A percentile compares a stretch with the other conserved stretches of the same genome.
phyloP scores from a whole-genome alignment of 2,888 invertebrate genomes.

The Trissolcus japonicus region DNA sequence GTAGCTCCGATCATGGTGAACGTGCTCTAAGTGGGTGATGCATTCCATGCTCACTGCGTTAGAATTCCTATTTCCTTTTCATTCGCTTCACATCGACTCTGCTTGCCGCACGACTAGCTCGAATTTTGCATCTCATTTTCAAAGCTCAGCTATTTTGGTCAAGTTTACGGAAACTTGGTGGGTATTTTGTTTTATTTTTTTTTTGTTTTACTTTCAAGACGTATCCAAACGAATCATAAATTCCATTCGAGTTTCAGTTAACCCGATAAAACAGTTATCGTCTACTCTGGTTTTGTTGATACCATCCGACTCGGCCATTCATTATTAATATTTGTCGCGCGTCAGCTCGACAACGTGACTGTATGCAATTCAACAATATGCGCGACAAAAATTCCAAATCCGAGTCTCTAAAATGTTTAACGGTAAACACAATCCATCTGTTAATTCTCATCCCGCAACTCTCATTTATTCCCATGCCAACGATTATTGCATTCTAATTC shows the following conservation, averaged over 20 bases:
- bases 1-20: constrained; percentile 48
- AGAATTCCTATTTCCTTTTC: constrained; percentile 56
- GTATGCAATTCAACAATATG: constrained; percentile 62
- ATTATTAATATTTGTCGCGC: constrained; percentile 67
- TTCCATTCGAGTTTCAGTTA: constrained; percentile 26
- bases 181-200: no score
- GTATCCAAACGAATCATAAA: no score
- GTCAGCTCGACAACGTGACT: constrained; percentile 63
- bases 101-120: not conserved
- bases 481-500: no score
- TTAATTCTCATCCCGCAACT: no score
- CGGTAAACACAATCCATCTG: not conserved
- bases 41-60: constrained; percentile 57
- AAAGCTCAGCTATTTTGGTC: not conserved
- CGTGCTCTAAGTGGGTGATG: constrained; percentile 55
- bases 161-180: no score
- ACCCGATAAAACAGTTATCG: not conserved
- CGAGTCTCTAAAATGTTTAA: constrained; percentile 52
- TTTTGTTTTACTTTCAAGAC: no score
- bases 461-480: no score
- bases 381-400: constrained; percentile 64
- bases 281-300: constrained; percentile 61
- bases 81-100: constrained; percentile 21
- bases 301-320: constrained; percentile 63
- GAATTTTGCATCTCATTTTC: constrained; percentile 3